Evolutionary conservation across 2,888 invertebrate species (phyloP).

Genomic region (Tinea trinotella): DNA sequence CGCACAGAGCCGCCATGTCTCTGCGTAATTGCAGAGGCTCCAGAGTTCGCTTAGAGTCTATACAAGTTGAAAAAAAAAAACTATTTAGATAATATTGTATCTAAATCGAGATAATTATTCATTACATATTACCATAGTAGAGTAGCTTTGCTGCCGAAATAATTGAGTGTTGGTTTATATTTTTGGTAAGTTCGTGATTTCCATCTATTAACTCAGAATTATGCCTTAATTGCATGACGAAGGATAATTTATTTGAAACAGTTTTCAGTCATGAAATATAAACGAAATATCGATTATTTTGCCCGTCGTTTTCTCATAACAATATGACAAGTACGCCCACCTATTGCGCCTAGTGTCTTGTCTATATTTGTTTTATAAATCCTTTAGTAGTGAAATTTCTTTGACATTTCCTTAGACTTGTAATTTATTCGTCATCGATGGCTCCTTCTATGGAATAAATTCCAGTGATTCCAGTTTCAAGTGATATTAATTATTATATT

Average conservation of each 20-base stretch:
- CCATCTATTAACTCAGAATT: slow-evolving; percentile 23
- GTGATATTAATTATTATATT: too few species aligned
- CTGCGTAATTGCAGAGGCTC: too few species aligned
- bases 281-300: slow-evolving; percentile 18
- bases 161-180: slow-evolving; percentile 15
- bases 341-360: background rate
- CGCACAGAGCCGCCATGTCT: too few species aligned
- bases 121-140: background rate
- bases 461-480: too few species aligned
- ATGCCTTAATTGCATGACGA: slow-evolving; percentile 24
- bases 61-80: too few species aligned
- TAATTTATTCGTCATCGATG: background rate
- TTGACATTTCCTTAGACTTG: background rate
- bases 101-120: background rate
- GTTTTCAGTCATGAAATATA: slow-evolving; percentile 21
- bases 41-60: too few species aligned
- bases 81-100: too few species aligned
- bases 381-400: background rate
- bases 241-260: slow-evolving; percentile 21
- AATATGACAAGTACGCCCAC: background rate
- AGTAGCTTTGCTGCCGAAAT: background rate
- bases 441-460: too few species aligned
- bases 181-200: slow-evolving; percentile 19
- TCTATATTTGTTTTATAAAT: background rate
- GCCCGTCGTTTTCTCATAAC: slow-evolving; percentile 9